phyloP scores from a whole-genome alignment of 2,797 vertebrate genomes.

The Gastrophryne carolinensis region DNA sequence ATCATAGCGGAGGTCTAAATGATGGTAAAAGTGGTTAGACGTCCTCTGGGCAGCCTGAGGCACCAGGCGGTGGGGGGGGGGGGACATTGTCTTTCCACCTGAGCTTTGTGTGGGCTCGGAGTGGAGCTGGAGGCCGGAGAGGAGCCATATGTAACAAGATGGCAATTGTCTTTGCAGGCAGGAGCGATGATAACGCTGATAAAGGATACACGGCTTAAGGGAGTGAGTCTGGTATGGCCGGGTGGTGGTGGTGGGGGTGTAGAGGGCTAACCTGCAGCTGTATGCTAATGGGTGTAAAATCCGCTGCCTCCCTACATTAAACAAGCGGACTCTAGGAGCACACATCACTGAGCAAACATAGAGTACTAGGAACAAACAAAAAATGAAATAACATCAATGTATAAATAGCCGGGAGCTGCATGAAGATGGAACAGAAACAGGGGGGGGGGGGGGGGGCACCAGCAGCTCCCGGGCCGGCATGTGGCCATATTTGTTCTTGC shows the following conservation, averaged over 20 bases:
- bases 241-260: constrained; percentile 33
- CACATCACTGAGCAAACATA: constrained; percentile 88
- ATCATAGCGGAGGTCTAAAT: no score
- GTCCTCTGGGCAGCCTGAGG: no score
- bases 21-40: no score
- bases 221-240: constrained; percentile 44
- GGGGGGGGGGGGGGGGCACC: not conserved
- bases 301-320: constrained; percentile 66
- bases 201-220: constrained; percentile 53
- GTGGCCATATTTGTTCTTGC: not conserved
- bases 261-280: constrained; percentile 75
- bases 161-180: constrained; percentile 60
- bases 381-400: constrained; percentile 63
- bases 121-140: not conserved
- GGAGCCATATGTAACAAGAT: constrained; percentile 53
- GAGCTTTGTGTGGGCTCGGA: not conserved
- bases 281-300: constrained; percentile 85
- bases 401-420: constrained; percentile 44
- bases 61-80: no score
- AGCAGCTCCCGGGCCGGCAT: not conserved
- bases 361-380: constrained; percentile 65
- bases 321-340: constrained; percentile 70
- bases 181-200: constrained; percentile 59
- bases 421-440: constrained; percentile 5
- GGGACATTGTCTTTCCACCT: not conserved